These are phyloP conservation scores for Spongilla lacustris DNA, from an alignment of 37 sponge, comb jelly and placozoan species.

Conservation along the genomic window DNA sequence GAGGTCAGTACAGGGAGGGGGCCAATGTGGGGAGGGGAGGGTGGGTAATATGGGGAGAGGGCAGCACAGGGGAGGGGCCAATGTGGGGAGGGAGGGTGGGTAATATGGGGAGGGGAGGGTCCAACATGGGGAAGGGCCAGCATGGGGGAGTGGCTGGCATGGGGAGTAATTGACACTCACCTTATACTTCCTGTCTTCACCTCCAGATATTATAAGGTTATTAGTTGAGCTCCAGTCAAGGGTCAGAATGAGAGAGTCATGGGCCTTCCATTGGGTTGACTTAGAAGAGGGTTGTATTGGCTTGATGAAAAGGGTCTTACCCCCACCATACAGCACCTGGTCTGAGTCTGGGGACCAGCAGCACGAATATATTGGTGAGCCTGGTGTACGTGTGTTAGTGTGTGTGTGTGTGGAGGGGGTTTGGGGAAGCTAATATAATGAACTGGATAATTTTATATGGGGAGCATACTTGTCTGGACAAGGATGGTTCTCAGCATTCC, in stretches of 20 bases:
- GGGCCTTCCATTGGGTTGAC: slow-evolving; percentile 94
- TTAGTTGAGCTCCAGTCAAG: slow-evolving; percentile 92
- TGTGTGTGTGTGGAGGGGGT: neutral
- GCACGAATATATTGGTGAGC: slow-evolving; percentile 81
- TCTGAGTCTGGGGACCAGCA: slow-evolving; percentile 96
- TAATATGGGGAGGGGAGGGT: neutral
- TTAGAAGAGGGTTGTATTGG: slow-evolving; percentile 88
- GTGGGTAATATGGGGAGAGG: no score
- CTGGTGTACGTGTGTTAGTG: slow-evolving; percentile 48
- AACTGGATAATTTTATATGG: neutral
- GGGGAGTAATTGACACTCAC: slow-evolving; percentile 11
- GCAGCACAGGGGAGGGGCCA: no score
- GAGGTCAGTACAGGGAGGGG: no score
- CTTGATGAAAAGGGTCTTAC: slow-evolving; percentile 82
- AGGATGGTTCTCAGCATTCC: slow-evolving; percentile 93
- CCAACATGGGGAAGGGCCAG: no score
- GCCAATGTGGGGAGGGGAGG: no score
- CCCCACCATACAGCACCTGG: slow-evolving; percentile 83
- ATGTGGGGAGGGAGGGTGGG: no score
- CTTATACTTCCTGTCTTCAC: slow-evolving; percentile 96
- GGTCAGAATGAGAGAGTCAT: slow-evolving; percentile 84
- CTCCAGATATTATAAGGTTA: slow-evolving; percentile 88
- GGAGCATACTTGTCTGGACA: slow-evolving; percentile 68
- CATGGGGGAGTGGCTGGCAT: no score
- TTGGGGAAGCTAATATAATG: neutral